phyloP scores from a whole-genome alignment of 1,140 invertebrate species.

The Drosophila virilis region DNA sequence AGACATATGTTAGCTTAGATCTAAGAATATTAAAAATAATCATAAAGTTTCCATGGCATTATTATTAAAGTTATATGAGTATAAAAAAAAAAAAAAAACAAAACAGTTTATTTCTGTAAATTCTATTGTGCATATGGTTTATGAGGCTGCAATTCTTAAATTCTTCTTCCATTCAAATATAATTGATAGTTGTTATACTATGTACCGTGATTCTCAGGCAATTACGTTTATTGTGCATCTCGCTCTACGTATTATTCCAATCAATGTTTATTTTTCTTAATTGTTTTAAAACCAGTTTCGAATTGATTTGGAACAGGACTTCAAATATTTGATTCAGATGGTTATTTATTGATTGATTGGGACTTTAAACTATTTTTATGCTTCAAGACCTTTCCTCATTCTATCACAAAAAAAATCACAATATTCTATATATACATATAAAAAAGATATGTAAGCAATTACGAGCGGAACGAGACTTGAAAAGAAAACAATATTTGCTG shows the following conservation, averaged over 20 bases:
- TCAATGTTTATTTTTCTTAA: neutral
- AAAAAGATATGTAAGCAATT: no score
- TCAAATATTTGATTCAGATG: neutral
- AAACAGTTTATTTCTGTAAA: neutral
- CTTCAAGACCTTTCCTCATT: no score
- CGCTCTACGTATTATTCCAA: neutral
- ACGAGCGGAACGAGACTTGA: no score
- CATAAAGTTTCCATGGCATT: no score
- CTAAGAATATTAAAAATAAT: no score
- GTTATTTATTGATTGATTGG: no score
- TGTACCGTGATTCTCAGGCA: neutral
- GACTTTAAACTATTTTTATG: no score
- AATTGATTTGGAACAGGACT: neutral
- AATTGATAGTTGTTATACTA: neutral
- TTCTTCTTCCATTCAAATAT: constrained; percentile 18
- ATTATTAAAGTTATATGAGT: neutral
- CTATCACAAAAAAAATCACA: no score
- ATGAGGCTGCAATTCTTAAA: neutral
- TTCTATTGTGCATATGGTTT: neutral
- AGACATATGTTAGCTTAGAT: no score
- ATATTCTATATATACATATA: no score
- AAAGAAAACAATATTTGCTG: no score
- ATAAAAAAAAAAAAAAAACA: neutral
- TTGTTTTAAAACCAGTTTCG: neutral
- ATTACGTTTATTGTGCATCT: neutral